A percentile compares a stretch with the other conserved stretches of the same genome.
phyloP scores from a whole-genome alignment of 2,797 vertebrate genomes.

The Bradypodion ventrale region DNA sequence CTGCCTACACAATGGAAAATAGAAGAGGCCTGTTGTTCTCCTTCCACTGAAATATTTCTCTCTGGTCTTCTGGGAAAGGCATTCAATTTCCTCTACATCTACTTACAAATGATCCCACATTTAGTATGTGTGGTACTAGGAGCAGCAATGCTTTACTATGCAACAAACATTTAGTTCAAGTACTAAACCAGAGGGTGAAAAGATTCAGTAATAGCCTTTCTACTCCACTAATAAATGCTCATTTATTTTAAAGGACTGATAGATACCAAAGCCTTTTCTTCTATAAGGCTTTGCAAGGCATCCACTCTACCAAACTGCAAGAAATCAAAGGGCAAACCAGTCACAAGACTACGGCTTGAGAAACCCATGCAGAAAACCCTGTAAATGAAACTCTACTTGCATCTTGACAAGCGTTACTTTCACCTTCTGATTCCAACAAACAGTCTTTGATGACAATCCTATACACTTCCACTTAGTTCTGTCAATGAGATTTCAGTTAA shows the following conservation, averaged over 20 bases:
- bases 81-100: not conserved
- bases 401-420: too few species aligned
- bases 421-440: too few species aligned
- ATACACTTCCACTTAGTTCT: too few species aligned
- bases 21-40: not conserved
- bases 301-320: not conserved
- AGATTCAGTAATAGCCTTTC: not conserved
- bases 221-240: not conserved
- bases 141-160: not conserved
- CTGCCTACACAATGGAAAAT: not conserved
- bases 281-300: not conserved
- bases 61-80: not conserved
- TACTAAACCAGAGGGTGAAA: not conserved
- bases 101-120: not conserved
- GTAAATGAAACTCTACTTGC: too few species aligned
- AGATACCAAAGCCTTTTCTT: too few species aligned
- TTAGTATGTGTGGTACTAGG: too few species aligned
- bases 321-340: not conserved
- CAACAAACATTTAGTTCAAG: not conserved
- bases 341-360: not conserved
- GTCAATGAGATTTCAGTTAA: not conserved
- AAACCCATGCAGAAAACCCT: too few species aligned
- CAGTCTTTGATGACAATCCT: too few species aligned
- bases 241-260: too few species aligned
- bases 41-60: not conserved